Conservation (phyloP, 1,140 invertebrate genomes). For the Metopolophium dirhodum region DNA sequence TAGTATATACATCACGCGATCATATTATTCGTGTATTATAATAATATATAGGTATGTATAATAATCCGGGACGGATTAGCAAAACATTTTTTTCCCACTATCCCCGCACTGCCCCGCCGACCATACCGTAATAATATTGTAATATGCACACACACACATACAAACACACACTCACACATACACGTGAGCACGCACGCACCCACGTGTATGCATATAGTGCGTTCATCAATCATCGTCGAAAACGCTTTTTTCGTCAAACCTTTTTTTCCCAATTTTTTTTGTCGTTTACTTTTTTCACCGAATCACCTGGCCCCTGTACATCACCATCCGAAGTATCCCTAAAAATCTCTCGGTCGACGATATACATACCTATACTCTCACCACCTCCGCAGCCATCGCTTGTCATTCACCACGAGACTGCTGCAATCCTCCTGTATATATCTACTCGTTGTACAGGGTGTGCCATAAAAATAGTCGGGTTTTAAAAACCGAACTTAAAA, state of each 20-base stretch:
- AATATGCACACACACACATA: background rate
- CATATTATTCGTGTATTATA: background rate
- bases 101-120: background rate
- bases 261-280: background rate
- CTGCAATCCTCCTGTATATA: background rate
- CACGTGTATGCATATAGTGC: background rate
- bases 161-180: no score
- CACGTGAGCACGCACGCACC: no score
- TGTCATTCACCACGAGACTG: background rate
- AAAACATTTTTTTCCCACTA: constrained; percentile 29
- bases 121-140: background rate
- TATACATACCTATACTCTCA: background rate
- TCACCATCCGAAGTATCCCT: background rate
- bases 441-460: background rate
- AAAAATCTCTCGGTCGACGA: background rate
- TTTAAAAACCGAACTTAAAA: no score
- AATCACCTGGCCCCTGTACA: background rate
- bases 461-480: no score
- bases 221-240: constrained; percentile 54
- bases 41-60: background rate
- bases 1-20: background rate
- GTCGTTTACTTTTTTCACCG: background rate
- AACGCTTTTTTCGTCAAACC: constrained; percentile 23
- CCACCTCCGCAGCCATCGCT: no score
- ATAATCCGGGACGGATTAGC: constrained; percentile 30